A percentile compares a stretch with the other conserved stretches of the same genome.
phyloP scores from a whole-genome alignment of 2,888 invertebrate species.

The Phyllotreta cruciferae region DNA sequence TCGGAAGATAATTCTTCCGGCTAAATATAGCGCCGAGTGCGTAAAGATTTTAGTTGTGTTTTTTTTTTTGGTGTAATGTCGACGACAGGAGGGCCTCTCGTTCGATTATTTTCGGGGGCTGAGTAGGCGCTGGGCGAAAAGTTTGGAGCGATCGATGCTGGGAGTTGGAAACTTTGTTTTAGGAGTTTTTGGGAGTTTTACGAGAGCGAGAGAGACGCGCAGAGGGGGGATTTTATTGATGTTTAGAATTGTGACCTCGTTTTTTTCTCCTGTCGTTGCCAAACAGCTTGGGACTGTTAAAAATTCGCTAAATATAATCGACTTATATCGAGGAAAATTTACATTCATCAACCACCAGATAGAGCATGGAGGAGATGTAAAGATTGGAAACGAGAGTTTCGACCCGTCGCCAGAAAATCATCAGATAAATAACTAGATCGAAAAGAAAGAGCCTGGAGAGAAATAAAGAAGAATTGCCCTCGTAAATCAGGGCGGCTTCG shows the following conservation, averaged over 20 bases:
- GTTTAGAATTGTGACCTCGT: slow-evolving; percentile 26
- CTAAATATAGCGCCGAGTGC: no score
- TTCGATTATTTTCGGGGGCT: slow-evolving; percentile 9
- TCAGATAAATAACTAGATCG: slow-evolving; percentile 58
- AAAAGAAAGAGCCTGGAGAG: slow-evolving; percentile 53
- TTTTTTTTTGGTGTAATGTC: not conserved
- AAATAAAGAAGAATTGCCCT: slow-evolving; percentile 62
- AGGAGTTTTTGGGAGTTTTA: slow-evolving; percentile 21
- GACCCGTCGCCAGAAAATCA: slow-evolving; percentile 46
- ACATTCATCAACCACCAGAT: slow-evolving; percentile 40
- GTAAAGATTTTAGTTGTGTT: no score
- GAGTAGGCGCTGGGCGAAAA: slow-evolving; percentile 18
- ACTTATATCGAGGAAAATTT: slow-evolving; percentile 30
- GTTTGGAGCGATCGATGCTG: slow-evolving; percentile 27
- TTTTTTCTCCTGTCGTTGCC: slow-evolving; percentile 17
- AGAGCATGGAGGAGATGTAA: slow-evolving; percentile 37
- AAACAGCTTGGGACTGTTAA: not conserved
- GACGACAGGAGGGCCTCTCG: not conserved
- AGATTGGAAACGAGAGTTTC: slow-evolving; percentile 30
- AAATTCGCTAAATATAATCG: no score
- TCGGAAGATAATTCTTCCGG: no score
- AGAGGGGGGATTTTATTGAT: slow-evolving; percentile 25
- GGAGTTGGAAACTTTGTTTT: slow-evolving; percentile 29
- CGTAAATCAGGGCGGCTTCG: slow-evolving; percentile 59
- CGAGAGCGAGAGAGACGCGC: not conserved